Evolutionary conservation across 1,140 invertebrate species (phyloP).

Genomic region (Artemia franciscana): DNA sequence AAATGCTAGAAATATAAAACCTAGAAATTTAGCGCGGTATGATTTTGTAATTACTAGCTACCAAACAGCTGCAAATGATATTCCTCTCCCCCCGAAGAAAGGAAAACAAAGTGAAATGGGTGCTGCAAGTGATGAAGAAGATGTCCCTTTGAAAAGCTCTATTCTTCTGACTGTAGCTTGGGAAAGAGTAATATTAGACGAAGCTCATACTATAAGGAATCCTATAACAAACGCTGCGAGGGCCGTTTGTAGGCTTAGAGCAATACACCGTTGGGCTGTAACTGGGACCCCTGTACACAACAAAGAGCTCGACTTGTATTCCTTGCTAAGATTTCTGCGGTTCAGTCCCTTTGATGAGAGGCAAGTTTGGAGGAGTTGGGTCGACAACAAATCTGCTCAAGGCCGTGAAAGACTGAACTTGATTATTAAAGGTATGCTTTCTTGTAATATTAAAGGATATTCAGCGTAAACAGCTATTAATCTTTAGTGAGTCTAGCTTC

Average conservation of each 20-base stretch:
- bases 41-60: slow-evolving; percentile 31
- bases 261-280: slow-evolving; percentile 48
- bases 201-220: slow-evolving; percentile 77
- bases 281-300: slow-evolving; percentile 93
- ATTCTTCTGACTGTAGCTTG: slow-evolving; percentile 39
- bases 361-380: slow-evolving; percentile 33
- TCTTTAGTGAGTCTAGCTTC: too few species aligned
- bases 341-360: slow-evolving; percentile 70
- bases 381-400: slow-evolving; percentile 44
- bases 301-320: slow-evolving; percentile 64
- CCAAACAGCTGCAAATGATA: slow-evolving; percentile 23
- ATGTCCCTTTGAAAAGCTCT: neutral
- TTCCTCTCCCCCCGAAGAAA: slow-evolving; percentile 16
- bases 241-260: slow-evolving; percentile 37
- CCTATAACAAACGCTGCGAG: slow-evolving; percentile 45
- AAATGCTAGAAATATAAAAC: slow-evolving; percentile 34
- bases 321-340: slow-evolving; percentile 56
- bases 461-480: too few species aligned
- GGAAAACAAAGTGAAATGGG: neutral
- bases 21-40: slow-evolving; percentile 22
- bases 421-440: slow-evolving; percentile 33
- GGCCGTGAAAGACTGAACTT: slow-evolving; percentile 45
- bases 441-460: too few species aligned
- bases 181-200: slow-evolving; percentile 71
- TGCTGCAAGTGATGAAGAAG: neutral